Base-by-base conservation (phyloP, 2,113 vertebrate species). In the Petroica traversi region DNA sequence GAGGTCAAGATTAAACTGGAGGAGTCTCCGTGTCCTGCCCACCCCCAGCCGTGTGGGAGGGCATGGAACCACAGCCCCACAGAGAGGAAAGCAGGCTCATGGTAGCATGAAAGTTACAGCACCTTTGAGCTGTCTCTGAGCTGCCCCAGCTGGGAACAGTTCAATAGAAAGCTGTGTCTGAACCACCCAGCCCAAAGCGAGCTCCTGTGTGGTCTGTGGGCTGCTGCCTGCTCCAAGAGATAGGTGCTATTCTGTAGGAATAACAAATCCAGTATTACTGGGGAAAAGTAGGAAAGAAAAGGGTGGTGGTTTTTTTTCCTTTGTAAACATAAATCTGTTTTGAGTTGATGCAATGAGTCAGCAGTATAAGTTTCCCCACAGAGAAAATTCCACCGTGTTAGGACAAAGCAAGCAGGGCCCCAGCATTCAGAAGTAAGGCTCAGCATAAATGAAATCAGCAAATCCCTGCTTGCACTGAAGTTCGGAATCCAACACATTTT, bases 311-410 rank as follows among this genome's bases (percentile, higher is more conserved):
- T 2, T 24, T 5, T 86, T 91, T 82, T 15, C 31, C 34, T 83
- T 26, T 43, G 45, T 69, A 88, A 96, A 96, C 40, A 59, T 77
- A 57, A 92, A 92, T 88, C 71, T 93, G 93, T n/a, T 96, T 83
- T 55, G 93, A 94, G 92, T 88, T 69, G 75, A 85, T 88, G 85
- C 88, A 92, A 48, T 96, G 96, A 97, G 93, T 97, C 93, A 96
- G 96, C 95, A 95, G 76, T 63, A 8, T 66, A 91, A 89, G 63
- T 95, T 34, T 93, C 87, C 81, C 77, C 92, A 90, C 94, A 94
- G 93, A 96, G 94, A 97, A 93, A 92, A 95, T 97, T 96, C 93
- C 63, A 94, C 88, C 0, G 1, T 3, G 22, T 43, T 90, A 52
- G 95, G 91, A 96, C 94, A 96, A 96, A 89, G 61, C 76, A 69